Base-by-base conservation (phyloP, 2,797 vertebrate species). In the Rhinichthys osculus region DNA sequence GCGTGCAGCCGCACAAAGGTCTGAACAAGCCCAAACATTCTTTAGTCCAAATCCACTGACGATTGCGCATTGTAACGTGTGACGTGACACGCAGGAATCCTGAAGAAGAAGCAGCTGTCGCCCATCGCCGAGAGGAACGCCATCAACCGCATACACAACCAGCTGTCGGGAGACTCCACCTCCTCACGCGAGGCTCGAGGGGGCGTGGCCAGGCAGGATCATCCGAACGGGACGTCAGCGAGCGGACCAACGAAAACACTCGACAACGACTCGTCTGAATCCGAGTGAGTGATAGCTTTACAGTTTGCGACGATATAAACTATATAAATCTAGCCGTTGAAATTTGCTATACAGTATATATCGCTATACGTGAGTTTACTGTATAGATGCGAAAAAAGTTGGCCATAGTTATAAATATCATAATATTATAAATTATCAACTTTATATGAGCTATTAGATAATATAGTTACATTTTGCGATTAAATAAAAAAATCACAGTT, bases 211-310 rank as follows among this genome's bases (percentile, higher is more conserved):
- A 95, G 95, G 4, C 95, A 94, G 42, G 96, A 97, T 72, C 95
- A 96, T 89, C 93, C 96, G 35, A 97, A 97, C 0, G 96, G 96
- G 1, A 93, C 96, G 8, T 96, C 97, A 85, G 93, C 97, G 96
- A 97, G 96, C 92, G 96, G 97, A 94, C 96, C 95, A 88, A 96
- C 95, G 0, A 96, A 96, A 91, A 97, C 96, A 0, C 96, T 96
- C 87, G 97, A 98, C 0, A 97, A 97, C 19, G 97, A 99, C 92
- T 99, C 98, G 0, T 99, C 98, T 0, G 97, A 97, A 91, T 99
- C 98, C 40, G 98, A 99, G 98, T 99, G 94, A 98, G 97, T 97
- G 69, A 50, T 7, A 11, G 50, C 11, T 59, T 59, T 13, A 52
- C 4, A 23, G 11, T 54, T 30, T 35, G 8, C 5, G 6, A 33